Evolutionary conservation across 2,797 vertebrate genomes (phyloP), one percentile per base, ranked within the genome.

Genomic region (Aphelocoma californica): DNA sequence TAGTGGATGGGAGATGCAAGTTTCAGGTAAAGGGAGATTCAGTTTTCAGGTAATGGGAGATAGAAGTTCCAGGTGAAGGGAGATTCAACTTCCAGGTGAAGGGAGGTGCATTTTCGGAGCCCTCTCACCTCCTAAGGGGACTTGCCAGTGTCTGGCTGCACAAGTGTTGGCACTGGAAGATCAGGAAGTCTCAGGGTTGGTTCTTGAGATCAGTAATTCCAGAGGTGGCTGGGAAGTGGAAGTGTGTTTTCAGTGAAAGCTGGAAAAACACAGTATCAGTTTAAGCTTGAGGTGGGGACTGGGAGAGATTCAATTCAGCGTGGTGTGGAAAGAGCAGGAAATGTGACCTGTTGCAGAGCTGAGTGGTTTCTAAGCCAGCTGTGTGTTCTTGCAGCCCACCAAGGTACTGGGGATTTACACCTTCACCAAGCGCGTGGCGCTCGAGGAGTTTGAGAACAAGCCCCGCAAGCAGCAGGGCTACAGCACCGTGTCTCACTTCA

Each of bases 401-500:
- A 99, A 99, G 97, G 99, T 99, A 81, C 98, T 99, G 42, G 99
- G 99, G 50, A 99, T 99, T 97, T 99, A 99, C 92, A 99, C 99
- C 42, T 99, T 99, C 97, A 99, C 99, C 19, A 99, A 99, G 97
- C 98, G 99, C 1, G 98, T 99, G 45, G 97, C 98, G 53, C 97
- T 99, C 92, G 99, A 99, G 93, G 99, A 99, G 94, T 98, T 99
- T 72, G 99, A 99, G 97, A 99, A 98, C 97, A 99, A 99, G 93
- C 99, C 99, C 42, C 99, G 99, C 92, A 99, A 99, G 77, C 99
- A 99, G 88, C 99, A 99, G 95, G 99, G 99, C 74, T 99, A 99
- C 98, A 99, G 99, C 98, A 99, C 99, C 10, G 99, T 99, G 92
- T 99, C 99, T 34, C 99, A 99, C 98, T 99, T 99, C 98, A 99